Conservation (phyloP, 2,113 vertebrate species). For the Herpetotheres cachinnans region DNA sequence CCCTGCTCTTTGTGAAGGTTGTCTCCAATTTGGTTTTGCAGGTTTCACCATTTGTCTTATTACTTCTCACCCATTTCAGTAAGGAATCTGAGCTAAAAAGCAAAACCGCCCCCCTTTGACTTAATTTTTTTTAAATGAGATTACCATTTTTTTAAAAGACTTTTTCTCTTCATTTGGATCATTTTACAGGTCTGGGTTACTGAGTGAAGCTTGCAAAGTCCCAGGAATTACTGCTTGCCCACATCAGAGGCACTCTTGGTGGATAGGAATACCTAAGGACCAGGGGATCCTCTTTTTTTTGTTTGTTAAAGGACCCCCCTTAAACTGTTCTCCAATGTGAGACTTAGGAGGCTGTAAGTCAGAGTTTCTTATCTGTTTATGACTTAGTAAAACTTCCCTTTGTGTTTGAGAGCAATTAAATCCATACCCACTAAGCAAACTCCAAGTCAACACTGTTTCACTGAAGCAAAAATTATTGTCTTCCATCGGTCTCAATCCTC, state of each 20-base stretch:
- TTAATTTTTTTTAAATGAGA: not conserved
- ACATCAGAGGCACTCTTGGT: not conserved
- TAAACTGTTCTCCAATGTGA: not conserved
- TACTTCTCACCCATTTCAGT: not conserved
- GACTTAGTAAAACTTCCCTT: slow-evolving; percentile 3
- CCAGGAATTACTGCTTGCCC: not conserved
- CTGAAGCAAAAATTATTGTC: slow-evolving; percentile 26
- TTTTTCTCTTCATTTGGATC: not conserved
- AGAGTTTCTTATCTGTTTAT: not conserved
- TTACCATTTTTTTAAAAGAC: not conserved
- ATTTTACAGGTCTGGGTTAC: not conserved
- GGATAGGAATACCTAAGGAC: not conserved
- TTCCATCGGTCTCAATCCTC: not conserved
- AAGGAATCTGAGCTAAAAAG: not conserved
- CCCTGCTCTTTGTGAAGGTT: not conserved
- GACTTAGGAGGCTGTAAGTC: not conserved
- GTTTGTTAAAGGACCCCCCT: not conserved
- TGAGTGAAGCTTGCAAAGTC: not conserved
- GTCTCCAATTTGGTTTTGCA: not conserved
- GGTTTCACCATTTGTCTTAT: slow-evolving; percentile 44
- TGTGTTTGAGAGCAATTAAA: not conserved
- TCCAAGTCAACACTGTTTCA: not conserved
- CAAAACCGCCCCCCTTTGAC: not conserved
- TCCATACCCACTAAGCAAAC: not conserved
- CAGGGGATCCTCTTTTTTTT: not conserved